phyloP scores from a whole-genome alignment of 2,888 invertebrate species.

The Ormyrus thymus region DNA sequence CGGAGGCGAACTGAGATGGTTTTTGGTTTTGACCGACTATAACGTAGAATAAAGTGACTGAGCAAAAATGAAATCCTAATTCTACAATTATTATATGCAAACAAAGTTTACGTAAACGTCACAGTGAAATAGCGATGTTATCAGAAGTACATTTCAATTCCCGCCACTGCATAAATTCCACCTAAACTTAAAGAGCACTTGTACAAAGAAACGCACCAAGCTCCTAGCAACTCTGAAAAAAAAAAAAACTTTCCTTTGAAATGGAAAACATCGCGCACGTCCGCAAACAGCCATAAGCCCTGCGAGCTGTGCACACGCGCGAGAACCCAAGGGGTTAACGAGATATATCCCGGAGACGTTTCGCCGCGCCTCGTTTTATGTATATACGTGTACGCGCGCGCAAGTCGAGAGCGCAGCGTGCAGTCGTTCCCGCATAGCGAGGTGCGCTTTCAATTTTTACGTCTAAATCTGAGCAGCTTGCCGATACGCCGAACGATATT shows the following conservation, averaged over 20 bases:
- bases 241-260: not conserved
- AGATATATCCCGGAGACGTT: constrained; percentile 27
- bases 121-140: no score
- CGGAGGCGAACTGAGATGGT: no score
- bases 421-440: not conserved
- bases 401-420: not conserved
- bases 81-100: no score
- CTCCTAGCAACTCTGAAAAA: no score
- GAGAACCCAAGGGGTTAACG: constrained; percentile 40
- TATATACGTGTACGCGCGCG: not conserved
- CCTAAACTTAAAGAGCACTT: no score
- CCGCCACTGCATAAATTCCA: no score
- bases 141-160: no score
- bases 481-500: not conserved
- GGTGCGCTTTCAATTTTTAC: constrained; percentile 38
- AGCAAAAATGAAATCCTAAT: no score
- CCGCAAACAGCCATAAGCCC: not conserved
- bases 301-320: not conserved
- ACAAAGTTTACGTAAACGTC: no score
- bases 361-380: constrained; percentile 34
- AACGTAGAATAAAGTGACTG: no score
- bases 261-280: not conserved
- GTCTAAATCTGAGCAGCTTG: constrained; percentile 25
- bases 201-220: no score
- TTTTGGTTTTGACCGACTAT: no score